These are phyloP conservation scores for Macroramphosus scolopax DNA, from an alignment of 2,797 vertebrate species.

Conservation along the genomic window DNA sequence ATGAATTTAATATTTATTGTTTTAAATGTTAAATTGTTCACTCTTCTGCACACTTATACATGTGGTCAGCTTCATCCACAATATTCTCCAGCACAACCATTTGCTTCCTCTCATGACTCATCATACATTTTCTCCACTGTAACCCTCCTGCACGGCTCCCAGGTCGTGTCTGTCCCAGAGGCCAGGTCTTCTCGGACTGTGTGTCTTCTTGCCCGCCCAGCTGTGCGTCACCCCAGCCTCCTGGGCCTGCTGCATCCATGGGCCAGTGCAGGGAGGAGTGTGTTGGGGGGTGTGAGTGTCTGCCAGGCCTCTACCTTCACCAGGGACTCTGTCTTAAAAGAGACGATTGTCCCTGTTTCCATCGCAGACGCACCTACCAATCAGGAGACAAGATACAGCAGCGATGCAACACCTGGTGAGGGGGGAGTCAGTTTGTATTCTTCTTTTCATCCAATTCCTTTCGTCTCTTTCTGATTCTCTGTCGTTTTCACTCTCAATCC, in stretches of 20 bases:
- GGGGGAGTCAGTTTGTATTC: background rate
- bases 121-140: background rate
- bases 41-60: no score
- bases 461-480: background rate
- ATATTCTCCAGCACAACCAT: no score
- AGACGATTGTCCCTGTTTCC: conserved; percentile 84
- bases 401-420: conserved; percentile 88
- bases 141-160: background rate
- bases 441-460: background rate
- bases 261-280: conserved; percentile 83
- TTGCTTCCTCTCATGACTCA: background rate
- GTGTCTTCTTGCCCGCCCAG: conserved; percentile 84
- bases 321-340: conserved; percentile 73
- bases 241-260: conserved; percentile 28
- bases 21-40: no score
- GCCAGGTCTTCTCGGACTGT: conserved; percentile 85
- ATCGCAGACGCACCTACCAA: conserved; percentile 75
- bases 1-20: no score
- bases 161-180: conserved; percentile 79
- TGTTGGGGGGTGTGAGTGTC: conserved; percentile 86
- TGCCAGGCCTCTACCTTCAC: conserved; percentile 76
- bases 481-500: background rate
- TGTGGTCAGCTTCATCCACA: no score
- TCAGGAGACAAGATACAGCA: conserved; percentile 81
- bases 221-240: conserved; percentile 69